These are phyloP conservation scores for Melangyna quadrimaculata DNA, from an alignment of 2,888 invertebrate genomes.

Conservation along the genomic window DNA sequence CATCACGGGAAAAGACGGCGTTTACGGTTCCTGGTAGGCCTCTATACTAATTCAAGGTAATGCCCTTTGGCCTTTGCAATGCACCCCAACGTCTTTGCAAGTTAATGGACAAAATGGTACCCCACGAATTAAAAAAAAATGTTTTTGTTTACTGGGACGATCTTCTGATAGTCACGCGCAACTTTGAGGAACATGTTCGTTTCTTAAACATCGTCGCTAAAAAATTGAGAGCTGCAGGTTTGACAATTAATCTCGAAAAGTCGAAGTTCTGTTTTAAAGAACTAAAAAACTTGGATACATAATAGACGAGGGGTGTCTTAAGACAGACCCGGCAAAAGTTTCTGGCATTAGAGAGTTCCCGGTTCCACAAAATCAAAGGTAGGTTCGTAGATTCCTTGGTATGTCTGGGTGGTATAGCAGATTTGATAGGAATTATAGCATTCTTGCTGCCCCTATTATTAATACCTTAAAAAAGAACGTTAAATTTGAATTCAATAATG, in stretches of 20 bases:
- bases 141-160: conserved; percentile 69
- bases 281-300: conserved; percentile 25
- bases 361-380: conserved; percentile 31
- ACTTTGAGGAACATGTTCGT: conserved; percentile 47
- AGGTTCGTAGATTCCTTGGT: conserved; percentile 68
- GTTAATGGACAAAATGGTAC: conserved; percentile 44
- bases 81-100: conserved; percentile 55
- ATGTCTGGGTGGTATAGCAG: conserved; percentile 70
- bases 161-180: background rate
- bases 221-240: background rate
- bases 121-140: conserved; percentile 11
- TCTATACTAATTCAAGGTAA: conserved; percentile 54
- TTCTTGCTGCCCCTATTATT: too few relatives aligned
- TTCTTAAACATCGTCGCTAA: conserved; percentile 28
- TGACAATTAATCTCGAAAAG: conserved; percentile 32
- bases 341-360: background rate
- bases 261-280: conserved; percentile 29
- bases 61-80: conserved; percentile 58
- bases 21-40: conserved; percentile 25
- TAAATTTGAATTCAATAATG: background rate
- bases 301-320: conserved; percentile 22
- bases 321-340: conserved; percentile 1
- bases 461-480: conserved; percentile 12
- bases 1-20: conserved; percentile 22
- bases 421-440: conserved; percentile 62